Percentiles rank a stretch among this genome's conserved stretches.
These are phyloP conservation scores for Piscicola geometra DNA, from an alignment of 2,888 invertebrate genomes.

Conservation along the genomic window DNA sequence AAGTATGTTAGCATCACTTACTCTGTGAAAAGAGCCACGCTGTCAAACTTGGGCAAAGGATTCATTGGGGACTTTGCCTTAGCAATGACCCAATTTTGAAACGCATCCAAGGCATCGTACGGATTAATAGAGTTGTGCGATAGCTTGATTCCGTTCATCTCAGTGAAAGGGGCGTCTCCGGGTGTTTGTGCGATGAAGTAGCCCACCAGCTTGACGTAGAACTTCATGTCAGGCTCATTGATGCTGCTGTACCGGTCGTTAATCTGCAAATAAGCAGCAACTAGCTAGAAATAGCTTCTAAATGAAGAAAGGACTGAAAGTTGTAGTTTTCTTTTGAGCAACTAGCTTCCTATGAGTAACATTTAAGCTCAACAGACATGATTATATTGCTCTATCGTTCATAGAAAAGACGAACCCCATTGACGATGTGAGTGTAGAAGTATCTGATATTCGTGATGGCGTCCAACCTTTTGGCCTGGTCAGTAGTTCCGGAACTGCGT, in stretches of 20 bases:
- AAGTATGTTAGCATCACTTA: no score
- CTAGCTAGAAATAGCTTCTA: no score
- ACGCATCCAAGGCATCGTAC: neutral
- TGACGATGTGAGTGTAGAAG: conserved; percentile 41
- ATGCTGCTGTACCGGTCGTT: conserved; percentile 43
- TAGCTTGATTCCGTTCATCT: conserved; percentile 10
- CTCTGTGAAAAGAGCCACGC: conserved; percentile 31
- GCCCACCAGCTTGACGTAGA: conserved; percentile 34
- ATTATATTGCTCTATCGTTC: neutral
- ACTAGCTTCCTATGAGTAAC: no score
- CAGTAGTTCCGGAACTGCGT: conserved; percentile 24
- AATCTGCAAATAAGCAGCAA: no score
- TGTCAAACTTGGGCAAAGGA: conserved; percentile 30
- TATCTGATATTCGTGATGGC: conserved; percentile 40
- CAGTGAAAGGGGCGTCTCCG: conserved; percentile 33
- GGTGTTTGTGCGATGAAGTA: conserved; percentile 38
- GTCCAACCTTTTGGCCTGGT: conserved; percentile 20
- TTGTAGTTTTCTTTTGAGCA: no score
- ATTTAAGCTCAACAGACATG: neutral
- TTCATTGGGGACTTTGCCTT: neutral
- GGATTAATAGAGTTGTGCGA: neutral
- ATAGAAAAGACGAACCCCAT: conserved; percentile 39
- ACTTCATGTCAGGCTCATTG: conserved; percentile 42
- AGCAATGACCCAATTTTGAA: conserved; percentile 23
- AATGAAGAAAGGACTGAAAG: no score